These are phyloP conservation scores for Hypsibius dujardini DNA, from an alignment of 1,140 invertebrate species.

Conservation along the genomic window DNA sequence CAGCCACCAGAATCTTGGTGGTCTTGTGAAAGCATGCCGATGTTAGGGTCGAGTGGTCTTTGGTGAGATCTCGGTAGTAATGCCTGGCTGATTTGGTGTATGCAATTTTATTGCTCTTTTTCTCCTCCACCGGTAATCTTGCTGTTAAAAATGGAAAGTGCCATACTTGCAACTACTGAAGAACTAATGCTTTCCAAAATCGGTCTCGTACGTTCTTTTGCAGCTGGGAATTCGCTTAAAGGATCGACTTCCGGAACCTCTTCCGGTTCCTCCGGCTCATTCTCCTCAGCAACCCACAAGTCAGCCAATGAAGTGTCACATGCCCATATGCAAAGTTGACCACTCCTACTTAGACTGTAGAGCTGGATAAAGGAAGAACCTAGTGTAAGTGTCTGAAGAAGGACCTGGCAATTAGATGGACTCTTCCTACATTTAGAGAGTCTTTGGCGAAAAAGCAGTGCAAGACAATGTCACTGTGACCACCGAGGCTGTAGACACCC, in stretches of 20 bases:
- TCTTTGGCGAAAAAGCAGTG: constrained; percentile 70
- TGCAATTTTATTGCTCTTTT: not conserved
- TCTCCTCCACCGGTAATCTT: no score
- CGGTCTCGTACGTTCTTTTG: no score
- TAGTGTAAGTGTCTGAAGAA: no score
- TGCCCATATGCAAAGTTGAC: constrained; percentile 66
- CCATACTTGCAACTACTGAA: no score
- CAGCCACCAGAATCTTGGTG: constrained; percentile 58
- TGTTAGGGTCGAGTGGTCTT: constrained; percentile 48
- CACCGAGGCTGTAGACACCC: constrained; percentile 44
- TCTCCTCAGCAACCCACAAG: constrained; percentile 36
- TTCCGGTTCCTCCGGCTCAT: constrained; percentile 21
- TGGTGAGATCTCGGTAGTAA: constrained; percentile 36
- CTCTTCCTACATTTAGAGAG: constrained; percentile 47
- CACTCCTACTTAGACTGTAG: constrained; percentile 39
- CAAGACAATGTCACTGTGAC: constrained; percentile 62
- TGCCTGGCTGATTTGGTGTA: not conserved
- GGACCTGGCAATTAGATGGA: no score
- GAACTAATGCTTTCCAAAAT: no score
- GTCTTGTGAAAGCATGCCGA: constrained; percentile 24
- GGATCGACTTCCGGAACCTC: not conserved
- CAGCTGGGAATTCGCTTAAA: not conserved
- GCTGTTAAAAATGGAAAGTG: no score
- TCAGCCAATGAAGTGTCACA: constrained; percentile 51
- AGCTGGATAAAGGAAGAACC: constrained; percentile 24